phyloP scores from a whole-genome alignment of 1,140 invertebrate species.

The Lepidurus packardi region DNA sequence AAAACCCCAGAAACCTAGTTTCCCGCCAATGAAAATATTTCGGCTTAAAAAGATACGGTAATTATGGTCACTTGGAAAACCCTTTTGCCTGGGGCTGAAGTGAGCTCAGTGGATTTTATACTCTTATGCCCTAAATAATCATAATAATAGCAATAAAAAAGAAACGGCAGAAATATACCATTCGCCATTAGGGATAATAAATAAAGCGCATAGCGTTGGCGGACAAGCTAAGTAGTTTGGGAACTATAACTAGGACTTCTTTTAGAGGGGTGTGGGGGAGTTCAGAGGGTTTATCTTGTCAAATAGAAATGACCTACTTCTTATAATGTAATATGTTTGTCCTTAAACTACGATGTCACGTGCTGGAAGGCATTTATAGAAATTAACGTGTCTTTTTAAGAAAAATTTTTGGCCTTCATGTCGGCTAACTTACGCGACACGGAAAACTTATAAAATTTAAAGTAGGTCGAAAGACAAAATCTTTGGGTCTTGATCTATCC shows the following conservation, averaged over 20 bases:
- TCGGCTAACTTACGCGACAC: too few relatives aligned
- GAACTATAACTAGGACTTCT: not conserved
- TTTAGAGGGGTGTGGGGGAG: not conserved
- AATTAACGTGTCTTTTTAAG: not conserved
- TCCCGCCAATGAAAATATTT: not conserved
- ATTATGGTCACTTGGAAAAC: slow-evolving; percentile 8
- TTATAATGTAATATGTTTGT: not conserved
- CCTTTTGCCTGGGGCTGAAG: not conserved
- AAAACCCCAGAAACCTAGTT: not conserved
- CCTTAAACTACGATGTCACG: not conserved
- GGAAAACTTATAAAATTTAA: too few relatives aligned
- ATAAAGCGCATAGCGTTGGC: not conserved
- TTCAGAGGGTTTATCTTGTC: not conserved
- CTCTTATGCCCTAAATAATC: not conserved
- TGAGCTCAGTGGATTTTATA: not conserved
- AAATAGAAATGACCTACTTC: not conserved
- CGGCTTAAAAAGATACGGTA: not conserved
- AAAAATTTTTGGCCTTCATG: too few relatives aligned
- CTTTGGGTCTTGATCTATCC: too few relatives aligned
- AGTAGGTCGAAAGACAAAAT: too few relatives aligned
- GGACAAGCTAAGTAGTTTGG: slow-evolving; percentile 1
- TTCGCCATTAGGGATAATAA: slow-evolving; percentile 19
- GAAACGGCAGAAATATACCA: not conserved
- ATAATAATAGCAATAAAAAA: not conserved
- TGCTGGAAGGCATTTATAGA: not conserved